phyloP scores from a whole-genome alignment of 2,797 vertebrate species.

The Cyprinodon diabolis region DNA sequence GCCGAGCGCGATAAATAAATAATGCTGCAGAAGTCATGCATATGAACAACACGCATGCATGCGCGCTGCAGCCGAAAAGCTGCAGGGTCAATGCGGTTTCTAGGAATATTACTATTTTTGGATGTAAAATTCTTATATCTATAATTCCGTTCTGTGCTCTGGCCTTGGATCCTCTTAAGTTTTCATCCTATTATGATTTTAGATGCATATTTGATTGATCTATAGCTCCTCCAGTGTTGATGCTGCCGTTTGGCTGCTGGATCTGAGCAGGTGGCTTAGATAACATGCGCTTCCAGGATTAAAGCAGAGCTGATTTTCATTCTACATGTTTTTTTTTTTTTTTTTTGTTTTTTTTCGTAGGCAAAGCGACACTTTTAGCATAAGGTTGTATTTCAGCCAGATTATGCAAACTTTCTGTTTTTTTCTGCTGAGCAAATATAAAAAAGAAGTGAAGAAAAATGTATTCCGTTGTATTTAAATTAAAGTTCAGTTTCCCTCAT shows the following conservation, averaged over 20 bases:
- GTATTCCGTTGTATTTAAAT: no score
- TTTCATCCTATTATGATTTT: background rate
- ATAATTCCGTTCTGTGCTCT: background rate
- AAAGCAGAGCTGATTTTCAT: slow-evolving; percentile 4
- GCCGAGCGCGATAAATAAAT: slow-evolving; percentile 80
- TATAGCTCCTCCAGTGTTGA: no score
- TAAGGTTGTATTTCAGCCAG: slow-evolving; percentile 26
- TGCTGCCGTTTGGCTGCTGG: background rate
- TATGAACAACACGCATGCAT: slow-evolving; percentile 74
- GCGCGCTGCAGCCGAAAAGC: slow-evolving; percentile 49
- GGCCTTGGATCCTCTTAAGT: background rate
- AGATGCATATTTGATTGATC: background rate
- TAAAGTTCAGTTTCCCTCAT: slow-evolving; percentile 82
- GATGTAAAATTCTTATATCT: background rate
- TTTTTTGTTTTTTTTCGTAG: no score
- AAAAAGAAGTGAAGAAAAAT: no score
- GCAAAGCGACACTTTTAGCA: no score
- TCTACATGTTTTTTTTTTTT: no score
- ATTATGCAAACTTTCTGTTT: no score
- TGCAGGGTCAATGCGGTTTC: slow-evolving; percentile 60
- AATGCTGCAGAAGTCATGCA: slow-evolving; percentile 77
- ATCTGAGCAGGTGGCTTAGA: slow-evolving; percentile 21
- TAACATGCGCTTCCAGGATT: slow-evolving; percentile 46
- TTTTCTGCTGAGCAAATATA: no score
- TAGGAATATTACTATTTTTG: no score